Percentiles rank a stretch among this genome's conserved stretches.
Evolutionary conservation across 2,888 invertebrate genomes (phyloP).

Genomic region (Agrochola lota): DNA sequence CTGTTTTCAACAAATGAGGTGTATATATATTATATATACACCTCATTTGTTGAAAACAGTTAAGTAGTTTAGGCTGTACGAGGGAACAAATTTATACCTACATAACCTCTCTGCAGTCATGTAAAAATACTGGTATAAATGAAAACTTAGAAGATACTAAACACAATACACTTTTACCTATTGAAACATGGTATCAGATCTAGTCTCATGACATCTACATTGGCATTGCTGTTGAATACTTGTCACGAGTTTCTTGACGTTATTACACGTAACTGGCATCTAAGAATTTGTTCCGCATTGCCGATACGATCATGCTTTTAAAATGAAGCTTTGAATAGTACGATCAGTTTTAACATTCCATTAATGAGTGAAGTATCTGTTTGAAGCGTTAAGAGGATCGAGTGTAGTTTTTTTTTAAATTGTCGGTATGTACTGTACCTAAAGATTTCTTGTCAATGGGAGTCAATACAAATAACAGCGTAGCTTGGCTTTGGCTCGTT

Average conservation of each 20-base stretch:
- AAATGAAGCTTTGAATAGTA: background rate
- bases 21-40: no score
- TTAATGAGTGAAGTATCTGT: background rate
- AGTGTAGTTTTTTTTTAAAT: background rate
- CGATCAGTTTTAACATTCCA: background rate
- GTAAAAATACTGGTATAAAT: background rate
- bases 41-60: no score
- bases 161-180: background rate
- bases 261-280: slow-evolving; percentile 4
- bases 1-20: no score
- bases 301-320: background rate
- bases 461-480: no score
- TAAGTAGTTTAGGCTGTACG: no score
- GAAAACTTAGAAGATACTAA: background rate
- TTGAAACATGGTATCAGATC: background rate
- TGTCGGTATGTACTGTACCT: no score
- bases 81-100: no score
- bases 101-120: background rate
- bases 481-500: no score
- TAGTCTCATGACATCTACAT: background rate
- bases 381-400: background rate
- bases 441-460: no score
- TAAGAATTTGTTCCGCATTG: slow-evolving; percentile 4
- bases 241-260: background rate
- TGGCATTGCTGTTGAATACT: slow-evolving; percentile 13